These are phyloP conservation scores for Microctonus hyperodae DNA, from an alignment of 2,888 invertebrate genomes.

Conservation along the genomic window DNA sequence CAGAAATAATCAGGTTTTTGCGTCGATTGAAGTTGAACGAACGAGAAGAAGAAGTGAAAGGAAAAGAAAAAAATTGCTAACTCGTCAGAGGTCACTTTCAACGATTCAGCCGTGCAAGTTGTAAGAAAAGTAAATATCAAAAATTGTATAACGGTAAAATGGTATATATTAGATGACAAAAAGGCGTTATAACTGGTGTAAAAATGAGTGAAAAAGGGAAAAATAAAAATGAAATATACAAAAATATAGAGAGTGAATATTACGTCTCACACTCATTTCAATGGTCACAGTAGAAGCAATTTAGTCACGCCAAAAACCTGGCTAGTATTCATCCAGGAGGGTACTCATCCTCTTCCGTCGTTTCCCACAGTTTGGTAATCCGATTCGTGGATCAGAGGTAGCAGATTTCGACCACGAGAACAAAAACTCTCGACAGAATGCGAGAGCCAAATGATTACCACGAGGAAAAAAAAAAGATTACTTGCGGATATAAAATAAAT, in stretches of 20 bases:
- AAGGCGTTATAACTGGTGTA: background rate
- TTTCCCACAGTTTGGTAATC: constrained; percentile 11
- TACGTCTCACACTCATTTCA: constrained; percentile 16
- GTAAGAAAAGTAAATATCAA: background rate
- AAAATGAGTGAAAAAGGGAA: background rate
- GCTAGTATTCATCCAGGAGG: background rate
- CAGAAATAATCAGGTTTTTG: constrained; percentile 26
- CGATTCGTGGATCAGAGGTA: constrained; percentile 13
- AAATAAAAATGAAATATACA: background rate
- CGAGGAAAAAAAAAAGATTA: background rate
- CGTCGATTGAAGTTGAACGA: background rate
- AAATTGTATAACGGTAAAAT: background rate
- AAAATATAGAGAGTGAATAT: constrained; percentile 9
- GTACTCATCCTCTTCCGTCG: background rate
- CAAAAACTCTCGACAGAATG: background rate
- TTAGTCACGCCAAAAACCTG: constrained; percentile 7
- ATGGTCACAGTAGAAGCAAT: constrained; percentile 19
- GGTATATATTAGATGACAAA: background rate
- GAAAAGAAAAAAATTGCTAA: constrained; percentile 1
- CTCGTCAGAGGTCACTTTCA: constrained; percentile 20
- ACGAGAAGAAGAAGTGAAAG: background rate
- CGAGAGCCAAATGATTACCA: background rate
- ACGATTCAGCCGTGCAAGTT: background rate
- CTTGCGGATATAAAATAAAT: background rate
- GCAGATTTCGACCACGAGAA: constrained; percentile 13